phyloP scores from a whole-genome alignment of 2,797 vertebrate species.

The Mormyrus hasselquistii region DNA sequence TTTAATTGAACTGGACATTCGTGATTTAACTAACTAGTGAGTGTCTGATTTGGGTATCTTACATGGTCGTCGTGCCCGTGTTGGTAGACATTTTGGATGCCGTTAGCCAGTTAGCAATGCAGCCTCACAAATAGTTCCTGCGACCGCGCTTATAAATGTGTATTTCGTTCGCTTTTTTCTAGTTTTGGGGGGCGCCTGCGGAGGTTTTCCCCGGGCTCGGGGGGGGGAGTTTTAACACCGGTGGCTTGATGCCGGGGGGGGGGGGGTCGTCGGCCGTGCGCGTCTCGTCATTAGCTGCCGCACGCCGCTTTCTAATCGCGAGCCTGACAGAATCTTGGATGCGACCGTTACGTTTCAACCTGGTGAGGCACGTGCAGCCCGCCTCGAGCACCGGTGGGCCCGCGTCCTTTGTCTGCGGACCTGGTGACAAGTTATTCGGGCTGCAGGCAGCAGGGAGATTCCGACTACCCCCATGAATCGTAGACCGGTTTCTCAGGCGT shows the following conservation, averaged over 20 bases:
- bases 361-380: not conserved
- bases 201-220: not conserved
- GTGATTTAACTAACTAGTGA: not conserved
- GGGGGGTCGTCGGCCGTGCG: no score
- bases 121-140: not conserved
- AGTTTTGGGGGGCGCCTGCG: not conserved
- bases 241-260: not conserved
- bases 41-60: not conserved
- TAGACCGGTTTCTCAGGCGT: not conserved
- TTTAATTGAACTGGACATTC: not conserved
- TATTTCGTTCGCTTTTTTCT: not conserved
- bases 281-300: not conserved
- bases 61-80: not conserved
- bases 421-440: slow-evolving; percentile 1
- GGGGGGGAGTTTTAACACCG: not conserved
- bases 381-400: not conserved
- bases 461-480: not conserved
- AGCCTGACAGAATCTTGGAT: not conserved
- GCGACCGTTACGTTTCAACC: not conserved
- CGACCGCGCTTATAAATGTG: no score
- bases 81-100: not conserved
- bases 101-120: not conserved
- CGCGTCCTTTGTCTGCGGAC: slow-evolving; percentile 20
- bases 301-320: not conserved
- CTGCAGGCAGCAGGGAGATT: not conserved